A percentile compares a stretch with the other conserved stretches of the same genome.
Evolutionary conservation across 30 jellyfish, hydroid and myxozoan genomes (phyloP).

Genomic region (Hydractinia symbiolongicarpus): DNA sequence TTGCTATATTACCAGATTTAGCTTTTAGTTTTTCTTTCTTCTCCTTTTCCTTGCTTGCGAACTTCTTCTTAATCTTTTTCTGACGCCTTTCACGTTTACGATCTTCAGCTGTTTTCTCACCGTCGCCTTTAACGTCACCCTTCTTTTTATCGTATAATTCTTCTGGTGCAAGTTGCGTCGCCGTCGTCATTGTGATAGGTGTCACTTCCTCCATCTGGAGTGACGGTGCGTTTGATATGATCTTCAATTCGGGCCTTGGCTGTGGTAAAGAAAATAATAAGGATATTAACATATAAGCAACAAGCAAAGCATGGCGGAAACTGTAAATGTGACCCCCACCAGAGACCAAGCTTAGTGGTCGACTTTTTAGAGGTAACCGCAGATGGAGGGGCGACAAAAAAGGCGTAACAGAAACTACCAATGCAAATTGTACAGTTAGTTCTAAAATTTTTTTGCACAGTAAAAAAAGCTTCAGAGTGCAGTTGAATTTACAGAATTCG

Average conservation of each 20-base stretch:
- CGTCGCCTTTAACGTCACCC: slow-evolving; percentile 39
- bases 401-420: too few relatives aligned
- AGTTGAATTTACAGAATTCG: too few relatives aligned
- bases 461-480: too few relatives aligned
- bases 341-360: too few relatives aligned
- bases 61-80: slow-evolving; percentile 29
- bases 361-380: too few relatives aligned
- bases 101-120: slow-evolving; percentile 36
- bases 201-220: slow-evolving; percentile 80
- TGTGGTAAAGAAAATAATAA: slow-evolving; percentile 15
- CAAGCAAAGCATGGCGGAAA: too few relatives aligned
- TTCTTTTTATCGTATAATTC: slow-evolving; percentile 31
- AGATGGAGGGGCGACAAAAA: too few relatives aligned
- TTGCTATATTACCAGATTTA: slow-evolving; percentile 22
- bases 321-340: too few relatives aligned
- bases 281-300: neutral
- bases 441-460: too few relatives aligned
- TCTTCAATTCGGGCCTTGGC: slow-evolving; percentile 83
- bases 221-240: slow-evolving; percentile 77
- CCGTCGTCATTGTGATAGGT: slow-evolving; percentile 72
- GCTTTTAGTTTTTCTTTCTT: slow-evolving; percentile 24
- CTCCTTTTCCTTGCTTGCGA: slow-evolving; percentile 35
- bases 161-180: slow-evolving; percentile 47
- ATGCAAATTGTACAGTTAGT: too few relatives aligned
- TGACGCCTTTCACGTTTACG: slow-evolving; percentile 50